A percentile compares a stretch with the other conserved stretches of the same genome.
These are phyloP conservation scores for Nephrotoma flavescens DNA, from an alignment of 2,888 invertebrate genomes.

Conservation along the genomic window DNA sequence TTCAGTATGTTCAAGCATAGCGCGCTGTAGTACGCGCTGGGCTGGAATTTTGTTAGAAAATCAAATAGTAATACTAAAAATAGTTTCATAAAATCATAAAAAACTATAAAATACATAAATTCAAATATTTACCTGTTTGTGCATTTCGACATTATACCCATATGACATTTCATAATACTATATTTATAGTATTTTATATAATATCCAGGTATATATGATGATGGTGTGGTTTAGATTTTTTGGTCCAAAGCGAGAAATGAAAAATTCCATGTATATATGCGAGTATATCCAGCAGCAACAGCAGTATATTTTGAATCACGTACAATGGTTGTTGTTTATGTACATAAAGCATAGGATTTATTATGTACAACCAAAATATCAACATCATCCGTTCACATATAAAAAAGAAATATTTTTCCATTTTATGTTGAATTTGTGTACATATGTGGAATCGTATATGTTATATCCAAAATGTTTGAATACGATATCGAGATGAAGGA, in stretches of 20 bases:
- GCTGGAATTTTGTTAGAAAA: background rate
- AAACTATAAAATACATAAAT: background rate
- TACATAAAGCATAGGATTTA: background rate
- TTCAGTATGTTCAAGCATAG: background rate
- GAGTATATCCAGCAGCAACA: background rate
- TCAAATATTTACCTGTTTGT: slow-evolving; percentile 69
- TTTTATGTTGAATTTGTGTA: background rate
- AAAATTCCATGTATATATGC: background rate
- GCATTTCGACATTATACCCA: slow-evolving; percentile 94
- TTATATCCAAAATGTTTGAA: background rate
- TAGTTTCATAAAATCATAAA: background rate
- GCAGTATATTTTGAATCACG: background rate
- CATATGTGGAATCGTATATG: background rate
- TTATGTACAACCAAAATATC: background rate
- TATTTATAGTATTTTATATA: slow-evolving; percentile 13
- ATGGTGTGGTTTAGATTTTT: background rate
- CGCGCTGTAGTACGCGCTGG: background rate
- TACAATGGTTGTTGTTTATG: background rate
- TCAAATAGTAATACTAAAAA: background rate
- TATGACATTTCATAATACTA: slow-evolving; percentile 98
- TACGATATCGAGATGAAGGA: background rate
- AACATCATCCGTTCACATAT: background rate
- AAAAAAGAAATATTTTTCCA: background rate
- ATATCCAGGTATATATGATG: background rate
- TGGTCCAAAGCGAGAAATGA: background rate